A percentile compares a stretch with the other conserved stretches of the same genome.
These are phyloP conservation scores for Panzeria rudis DNA, from an alignment of 2,888 invertebrate species.

Conservation along the genomic window DNA sequence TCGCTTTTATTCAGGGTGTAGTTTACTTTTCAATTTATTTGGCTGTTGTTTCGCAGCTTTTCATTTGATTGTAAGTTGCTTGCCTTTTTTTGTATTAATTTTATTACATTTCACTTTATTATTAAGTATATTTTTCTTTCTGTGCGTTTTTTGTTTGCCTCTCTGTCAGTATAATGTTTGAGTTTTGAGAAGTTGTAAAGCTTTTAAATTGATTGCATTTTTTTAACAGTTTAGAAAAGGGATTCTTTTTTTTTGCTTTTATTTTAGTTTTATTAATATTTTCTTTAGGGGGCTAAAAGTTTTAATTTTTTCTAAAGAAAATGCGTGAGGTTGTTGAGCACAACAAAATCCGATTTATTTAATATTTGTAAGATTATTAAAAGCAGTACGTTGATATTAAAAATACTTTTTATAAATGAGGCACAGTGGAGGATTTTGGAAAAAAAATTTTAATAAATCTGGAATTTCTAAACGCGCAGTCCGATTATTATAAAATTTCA, in stretches of 20 bases:
- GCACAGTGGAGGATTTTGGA: too few relatives aligned
- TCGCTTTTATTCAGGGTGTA: conserved; percentile 31
- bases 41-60: conserved; percentile 28
- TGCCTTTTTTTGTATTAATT: conserved; percentile 28
- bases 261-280: conserved; percentile 35
- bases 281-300: background rate
- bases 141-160: background rate
- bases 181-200: conserved; percentile 50
- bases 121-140: conserved; percentile 26
- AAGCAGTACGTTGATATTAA: background rate
- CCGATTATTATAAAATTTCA: too few relatives aligned
- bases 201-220: conserved; percentile 65
- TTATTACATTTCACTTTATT: conserved; percentile 43
- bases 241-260: conserved; percentile 7
- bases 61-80: conserved; percentile 26
- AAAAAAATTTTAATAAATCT: too few relatives aligned
- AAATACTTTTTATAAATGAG: background rate
- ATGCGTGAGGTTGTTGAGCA: background rate
- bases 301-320: background rate
- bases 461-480: too few relatives aligned
- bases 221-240: conserved; percentile 24
- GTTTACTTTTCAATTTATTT: conserved; percentile 66
- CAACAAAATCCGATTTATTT: background rate
- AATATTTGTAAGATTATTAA: background rate
- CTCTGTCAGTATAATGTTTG: conserved; percentile 31